Percentiles rank a stretch among this genome's conserved stretches.
These are phyloP conservation scores for Mythimna vitellina DNA, from an alignment of 2,888 invertebrate species.

Conservation along the genomic window DNA sequence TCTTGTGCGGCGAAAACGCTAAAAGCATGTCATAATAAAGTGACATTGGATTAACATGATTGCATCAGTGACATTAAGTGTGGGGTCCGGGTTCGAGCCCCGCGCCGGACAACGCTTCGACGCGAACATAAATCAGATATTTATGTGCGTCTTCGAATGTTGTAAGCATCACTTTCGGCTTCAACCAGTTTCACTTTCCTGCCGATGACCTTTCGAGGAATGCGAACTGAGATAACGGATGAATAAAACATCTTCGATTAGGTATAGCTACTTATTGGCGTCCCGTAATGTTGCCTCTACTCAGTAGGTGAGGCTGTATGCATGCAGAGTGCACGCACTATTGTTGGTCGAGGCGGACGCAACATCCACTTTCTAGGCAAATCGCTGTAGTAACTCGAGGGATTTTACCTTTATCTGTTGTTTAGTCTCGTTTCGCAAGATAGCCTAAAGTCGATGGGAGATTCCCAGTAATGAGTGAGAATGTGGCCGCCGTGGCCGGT, in stretches of 20 bases:
- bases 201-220: conserved; percentile 85
- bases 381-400: conserved; percentile 56
- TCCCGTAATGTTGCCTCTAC: conserved; percentile 27
- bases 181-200: conserved; percentile 87
- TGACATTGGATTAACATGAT: conserved; percentile 80
- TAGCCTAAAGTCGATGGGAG: conserved; percentile 43
- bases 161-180: conserved; percentile 83
- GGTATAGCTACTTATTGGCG: conserved; percentile 41
- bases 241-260: conserved; percentile 78
- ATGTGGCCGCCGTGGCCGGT: conserved; percentile 38
- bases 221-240: conserved; percentile 82
- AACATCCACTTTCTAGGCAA: conserved; percentile 56
- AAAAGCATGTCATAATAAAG: conserved; percentile 77
- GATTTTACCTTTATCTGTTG: conserved; percentile 69
- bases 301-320: neutral
- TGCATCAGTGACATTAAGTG: conserved; percentile 77
- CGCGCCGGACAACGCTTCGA: conserved; percentile 57
- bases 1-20: conserved; percentile 69
- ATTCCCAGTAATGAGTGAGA: conserved; percentile 64
- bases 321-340: conserved; percentile 38
- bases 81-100: conserved; percentile 71
- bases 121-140: conserved; percentile 74
- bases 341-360: conserved; percentile 50
- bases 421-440: conserved; percentile 60
- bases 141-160: conserved; percentile 79